phyloP scores from a whole-genome alignment of 2,797 vertebrate genomes.

The Enteromius argenteus region DNA sequence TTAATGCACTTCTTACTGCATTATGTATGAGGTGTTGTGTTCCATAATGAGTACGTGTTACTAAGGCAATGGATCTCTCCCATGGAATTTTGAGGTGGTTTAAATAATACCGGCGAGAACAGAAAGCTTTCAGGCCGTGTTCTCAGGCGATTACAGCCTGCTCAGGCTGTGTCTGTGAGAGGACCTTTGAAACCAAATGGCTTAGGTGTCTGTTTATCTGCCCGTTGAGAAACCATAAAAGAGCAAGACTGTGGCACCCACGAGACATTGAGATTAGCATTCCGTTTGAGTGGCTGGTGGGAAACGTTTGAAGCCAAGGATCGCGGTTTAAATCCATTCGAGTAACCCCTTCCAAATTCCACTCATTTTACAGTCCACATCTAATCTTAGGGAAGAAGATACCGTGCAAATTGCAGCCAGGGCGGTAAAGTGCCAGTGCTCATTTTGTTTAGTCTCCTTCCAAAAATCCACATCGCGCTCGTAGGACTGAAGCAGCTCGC shows the following conservation, averaged over 20 bases:
- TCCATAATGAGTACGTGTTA: constrained; percentile 47
- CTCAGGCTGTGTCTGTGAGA: constrained; percentile 68
- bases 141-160: constrained; percentile 69
- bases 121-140: constrained; percentile 46
- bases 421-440: background rate
- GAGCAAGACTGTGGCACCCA: constrained; percentile 39
- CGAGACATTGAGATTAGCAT: constrained; percentile 47
- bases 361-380: constrained; percentile 37
- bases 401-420: background rate
- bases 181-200: constrained; percentile 70
- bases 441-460: constrained; percentile 3
- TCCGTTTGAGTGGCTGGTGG: constrained; percentile 38
- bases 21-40: constrained; percentile 50
- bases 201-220: constrained; percentile 72
- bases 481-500: background rate
- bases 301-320: constrained; percentile 53
- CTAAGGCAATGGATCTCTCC: constrained; percentile 46
- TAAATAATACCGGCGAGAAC: constrained; percentile 63
- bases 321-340: constrained; percentile 45
- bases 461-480: constrained; percentile 8
- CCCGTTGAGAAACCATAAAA: constrained; percentile 39
- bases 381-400: constrained; percentile 36
- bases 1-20: constrained; percentile 50
- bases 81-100: constrained; percentile 20
- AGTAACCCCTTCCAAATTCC: constrained; percentile 35